These are phyloP conservation scores for Sciurus carolinensis DNA, from an alignment of 2,797 vertebrate genomes.

Conservation along the genomic window DNA sequence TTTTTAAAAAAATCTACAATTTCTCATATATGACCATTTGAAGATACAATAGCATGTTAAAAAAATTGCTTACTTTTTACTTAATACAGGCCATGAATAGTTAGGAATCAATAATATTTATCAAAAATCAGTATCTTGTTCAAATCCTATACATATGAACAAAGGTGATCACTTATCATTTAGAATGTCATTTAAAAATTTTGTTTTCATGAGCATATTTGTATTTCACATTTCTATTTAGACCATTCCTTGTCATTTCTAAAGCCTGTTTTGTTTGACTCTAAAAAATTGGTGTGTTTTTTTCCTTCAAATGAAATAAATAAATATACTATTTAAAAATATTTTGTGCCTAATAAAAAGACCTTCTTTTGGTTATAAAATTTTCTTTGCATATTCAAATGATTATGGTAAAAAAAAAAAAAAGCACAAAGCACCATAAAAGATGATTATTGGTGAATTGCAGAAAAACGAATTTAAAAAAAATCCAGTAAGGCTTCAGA, in stretches of 20 bases:
- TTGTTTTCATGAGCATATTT: neutral
- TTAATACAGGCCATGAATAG: conserved; percentile 59
- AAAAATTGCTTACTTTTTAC: conserved; percentile 37
- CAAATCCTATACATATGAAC: neutral
- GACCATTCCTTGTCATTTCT: neutral
- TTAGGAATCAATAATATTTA: conserved; percentile 41
- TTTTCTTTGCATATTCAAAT: conserved; percentile 58
- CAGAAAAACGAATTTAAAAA: conserved; percentile 11
- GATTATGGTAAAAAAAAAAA: neutral
- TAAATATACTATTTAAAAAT: conserved; percentile 3
- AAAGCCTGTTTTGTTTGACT: neutral
- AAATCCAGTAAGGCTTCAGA: conserved; percentile 46
- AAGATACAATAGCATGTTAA: neutral
- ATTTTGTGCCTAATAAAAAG: conserved; percentile 3
- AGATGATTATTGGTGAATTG: neutral
- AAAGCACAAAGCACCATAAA: neutral
- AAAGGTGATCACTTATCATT: neutral
- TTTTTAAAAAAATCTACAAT: conserved; percentile 55
- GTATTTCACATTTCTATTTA: neutral
- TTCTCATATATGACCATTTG: conserved; percentile 60
- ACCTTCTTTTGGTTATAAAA: conserved; percentile 7
- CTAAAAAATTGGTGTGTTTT: neutral
- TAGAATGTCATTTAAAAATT: neutral
- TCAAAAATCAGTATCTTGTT: conserved; percentile 1
- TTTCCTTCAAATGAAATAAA: conserved; percentile 37